A percentile compares a stretch with the other conserved stretches of the same genome.
These are phyloP conservation scores for Etheostoma perlongum DNA, from an alignment of 2,797 vertebrate species.

Conservation along the genomic window DNA sequence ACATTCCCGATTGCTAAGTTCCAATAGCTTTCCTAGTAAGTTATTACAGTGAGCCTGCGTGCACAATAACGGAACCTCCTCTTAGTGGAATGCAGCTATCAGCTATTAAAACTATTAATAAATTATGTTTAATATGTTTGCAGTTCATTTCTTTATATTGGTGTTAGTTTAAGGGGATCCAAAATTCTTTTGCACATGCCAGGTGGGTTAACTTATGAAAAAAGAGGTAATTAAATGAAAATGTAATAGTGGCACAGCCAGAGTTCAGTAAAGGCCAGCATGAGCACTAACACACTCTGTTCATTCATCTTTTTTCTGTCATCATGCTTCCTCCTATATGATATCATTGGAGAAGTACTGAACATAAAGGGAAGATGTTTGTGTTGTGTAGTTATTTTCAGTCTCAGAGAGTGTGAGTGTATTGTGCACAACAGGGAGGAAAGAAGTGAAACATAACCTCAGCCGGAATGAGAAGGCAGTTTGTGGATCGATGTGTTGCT, in stretches of 20 bases:
- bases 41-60: no score
- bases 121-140: no score
- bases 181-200: no score
- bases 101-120: no score
- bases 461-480: constrained; percentile 1
- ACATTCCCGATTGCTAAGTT: no score
- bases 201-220: no score
- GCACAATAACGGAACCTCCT: no score
- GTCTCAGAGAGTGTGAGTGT: background rate
- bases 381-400: background rate
- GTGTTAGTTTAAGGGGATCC: no score
- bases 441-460: constrained; percentile 4
- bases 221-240: background rate
- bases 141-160: no score
- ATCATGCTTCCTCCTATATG: background rate
- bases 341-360: background rate
- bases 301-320: background rate
- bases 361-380: background rate
- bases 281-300: no score
- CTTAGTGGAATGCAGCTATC: no score
- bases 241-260: background rate
- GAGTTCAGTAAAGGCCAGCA: background rate
- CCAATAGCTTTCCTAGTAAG: no score
- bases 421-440: background rate
- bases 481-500: constrained; percentile 11